Evolutionary conservation across 2,797 vertebrate genomes (phyloP).

Genomic region (Danio choprae): DNA sequence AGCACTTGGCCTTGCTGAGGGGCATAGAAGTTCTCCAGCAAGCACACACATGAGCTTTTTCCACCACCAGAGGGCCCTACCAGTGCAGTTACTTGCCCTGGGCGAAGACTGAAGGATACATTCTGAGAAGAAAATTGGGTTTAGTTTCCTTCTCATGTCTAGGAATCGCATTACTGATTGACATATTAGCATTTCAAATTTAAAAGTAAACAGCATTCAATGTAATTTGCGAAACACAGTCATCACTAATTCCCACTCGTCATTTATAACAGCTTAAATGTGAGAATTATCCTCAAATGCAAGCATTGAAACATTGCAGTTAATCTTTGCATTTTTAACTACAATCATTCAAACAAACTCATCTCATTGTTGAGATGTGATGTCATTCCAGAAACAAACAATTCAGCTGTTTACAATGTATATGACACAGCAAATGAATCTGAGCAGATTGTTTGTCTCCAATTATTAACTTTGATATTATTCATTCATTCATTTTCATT

Average conservation of each 20-base stretch:
- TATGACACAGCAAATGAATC: not conserved
- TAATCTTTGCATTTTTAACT: not conserved
- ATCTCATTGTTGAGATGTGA: not conserved
- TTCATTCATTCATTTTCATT: no score
- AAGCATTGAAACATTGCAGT: not conserved
- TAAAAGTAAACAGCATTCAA: not conserved
- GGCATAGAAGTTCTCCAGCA: conserved; percentile 94
- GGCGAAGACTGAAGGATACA: conserved; percentile 89
- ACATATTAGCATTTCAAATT: not conserved
- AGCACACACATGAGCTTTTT: conserved; percentile 94
- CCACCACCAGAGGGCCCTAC: conserved; percentile 96
- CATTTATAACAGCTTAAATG: not conserved
- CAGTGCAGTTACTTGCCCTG: conserved; percentile 90
- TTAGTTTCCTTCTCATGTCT: not conserved
- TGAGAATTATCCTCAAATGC: not conserved
- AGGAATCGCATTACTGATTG: not conserved
- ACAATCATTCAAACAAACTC: not conserved
- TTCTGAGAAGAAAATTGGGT: conserved; percentile 74
- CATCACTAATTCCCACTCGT: not conserved
- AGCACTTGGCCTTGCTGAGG: conserved; percentile 89
- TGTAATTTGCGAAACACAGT: not conserved
- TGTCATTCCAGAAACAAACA: not conserved
- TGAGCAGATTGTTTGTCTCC: not conserved
- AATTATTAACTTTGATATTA: not conserved
- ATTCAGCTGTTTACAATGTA: not conserved